These are phyloP conservation scores for Cetonia aurata DNA, from an alignment of 2,888 invertebrate genomes.

Conservation along the genomic window DNA sequence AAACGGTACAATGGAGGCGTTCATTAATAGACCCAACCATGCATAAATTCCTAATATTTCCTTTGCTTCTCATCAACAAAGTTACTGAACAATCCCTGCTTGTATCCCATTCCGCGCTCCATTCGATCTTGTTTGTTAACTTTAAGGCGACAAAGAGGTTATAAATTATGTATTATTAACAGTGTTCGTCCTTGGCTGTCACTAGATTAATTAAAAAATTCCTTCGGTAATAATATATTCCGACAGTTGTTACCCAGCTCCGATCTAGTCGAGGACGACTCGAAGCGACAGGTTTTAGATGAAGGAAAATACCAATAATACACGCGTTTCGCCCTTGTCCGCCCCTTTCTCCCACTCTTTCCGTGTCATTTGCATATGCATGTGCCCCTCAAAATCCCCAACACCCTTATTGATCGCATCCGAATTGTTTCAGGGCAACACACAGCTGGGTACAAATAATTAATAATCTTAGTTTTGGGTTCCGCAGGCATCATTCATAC, in stretches of 20 bases:
- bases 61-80: constrained; percentile 2
- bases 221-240: not conserved
- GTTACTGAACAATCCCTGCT: not conserved
- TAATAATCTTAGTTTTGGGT: too few species aligned
- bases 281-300: too few species aligned
- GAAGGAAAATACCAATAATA: too few species aligned
- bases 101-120: not conserved
- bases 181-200: not conserved
- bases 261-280: too few species aligned
- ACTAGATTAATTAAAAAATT: not conserved
- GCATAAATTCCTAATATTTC: constrained; percentile 21
- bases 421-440: not conserved
- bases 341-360: too few species aligned
- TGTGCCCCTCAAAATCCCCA: too few species aligned
- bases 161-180: not conserved
- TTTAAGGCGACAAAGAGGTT: not conserved
- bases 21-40: constrained; percentile 19
- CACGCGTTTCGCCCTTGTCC: too few species aligned
- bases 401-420: too few species aligned
- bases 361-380: too few species aligned
- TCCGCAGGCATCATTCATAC: constrained; percentile 1
- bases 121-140: too few species aligned
- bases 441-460: too few species aligned
- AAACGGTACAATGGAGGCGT: not conserved
- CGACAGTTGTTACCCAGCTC: too few species aligned